Evolutionary conservation across 2,888 invertebrate species (phyloP).

Genomic region (Rhodophaea formosa): DNA sequence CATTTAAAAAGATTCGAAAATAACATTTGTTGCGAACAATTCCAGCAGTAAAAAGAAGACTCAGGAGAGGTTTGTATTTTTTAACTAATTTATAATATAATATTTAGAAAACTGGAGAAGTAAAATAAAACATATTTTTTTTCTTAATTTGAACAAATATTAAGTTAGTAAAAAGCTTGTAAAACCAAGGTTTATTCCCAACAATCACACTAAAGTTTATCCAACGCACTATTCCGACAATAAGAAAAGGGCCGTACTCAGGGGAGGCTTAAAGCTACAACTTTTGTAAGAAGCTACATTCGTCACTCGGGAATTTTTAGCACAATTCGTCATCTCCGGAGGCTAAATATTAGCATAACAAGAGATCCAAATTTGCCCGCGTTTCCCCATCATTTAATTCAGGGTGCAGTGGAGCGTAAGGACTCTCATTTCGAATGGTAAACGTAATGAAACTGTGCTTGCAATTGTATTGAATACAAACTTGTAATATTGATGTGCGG

Average conservation of each 20-base stretch:
- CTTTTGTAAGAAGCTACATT: conserved; percentile 31
- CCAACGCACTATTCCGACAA: conserved; percentile 2
- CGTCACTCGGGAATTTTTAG: conserved; percentile 34
- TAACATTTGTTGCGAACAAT: too few species aligned
- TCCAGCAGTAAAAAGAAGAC: too few species aligned
- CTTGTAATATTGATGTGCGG: neutral
- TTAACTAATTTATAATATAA: too few species aligned
- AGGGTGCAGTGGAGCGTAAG: conserved; percentile 12
- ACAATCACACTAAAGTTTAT: conserved; percentile 14
- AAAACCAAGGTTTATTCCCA: conserved; percentile 8
- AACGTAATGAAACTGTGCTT: neutral
- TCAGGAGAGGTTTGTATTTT: too few species aligned
- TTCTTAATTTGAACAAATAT: neutral
- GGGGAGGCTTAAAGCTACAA: conserved; percentile 27
- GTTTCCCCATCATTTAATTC: conserved; percentile 50
- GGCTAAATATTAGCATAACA: conserved; percentile 54
- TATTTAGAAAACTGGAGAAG: too few species aligned
- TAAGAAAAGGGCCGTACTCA: conserved; percentile 6
- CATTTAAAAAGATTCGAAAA: too few species aligned
- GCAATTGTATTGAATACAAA: conserved; percentile 3
- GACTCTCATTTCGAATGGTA: conserved; percentile 15
- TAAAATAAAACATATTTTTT: too few species aligned
- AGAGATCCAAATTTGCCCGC: conserved; percentile 39
- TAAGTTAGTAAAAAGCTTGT: neutral
- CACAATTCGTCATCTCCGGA: conserved; percentile 50